These are phyloP conservation scores for Diceros bicornis DNA, from an alignment of 2,797 vertebrate species.

Conservation along the genomic window DNA sequence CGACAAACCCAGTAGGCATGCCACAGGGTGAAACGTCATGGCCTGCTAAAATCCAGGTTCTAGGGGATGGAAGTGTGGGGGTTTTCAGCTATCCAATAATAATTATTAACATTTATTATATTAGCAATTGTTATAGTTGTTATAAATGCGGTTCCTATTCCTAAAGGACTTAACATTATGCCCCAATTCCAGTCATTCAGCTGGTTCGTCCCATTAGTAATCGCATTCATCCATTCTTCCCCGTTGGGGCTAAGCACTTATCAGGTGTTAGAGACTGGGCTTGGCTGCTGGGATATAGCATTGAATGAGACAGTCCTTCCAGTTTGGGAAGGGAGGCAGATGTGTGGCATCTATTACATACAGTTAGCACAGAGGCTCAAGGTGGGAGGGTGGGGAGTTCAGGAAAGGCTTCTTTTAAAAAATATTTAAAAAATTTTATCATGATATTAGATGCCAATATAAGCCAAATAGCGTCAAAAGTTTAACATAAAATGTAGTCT, in stretches of 20 bases:
- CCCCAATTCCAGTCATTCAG: not conserved
- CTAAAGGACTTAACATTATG: constrained; percentile 32
- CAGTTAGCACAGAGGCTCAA: not conserved
- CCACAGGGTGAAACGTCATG: not conserved
- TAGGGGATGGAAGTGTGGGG: not conserved
- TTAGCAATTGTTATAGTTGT: not conserved
- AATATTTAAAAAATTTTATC: not conserved
- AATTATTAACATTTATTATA: not conserved
- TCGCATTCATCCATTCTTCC: not conserved
- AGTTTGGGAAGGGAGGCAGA: not conserved
- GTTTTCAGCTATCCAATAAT: not conserved
- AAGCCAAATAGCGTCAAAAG: not conserved
- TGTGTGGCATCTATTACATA: not conserved
- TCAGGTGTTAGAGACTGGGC: not conserved
- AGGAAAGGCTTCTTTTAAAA: not conserved
- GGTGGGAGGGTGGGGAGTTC: not conserved
- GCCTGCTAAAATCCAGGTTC: not conserved
- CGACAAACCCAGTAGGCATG: not conserved
- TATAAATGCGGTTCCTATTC: constrained; percentile 2
- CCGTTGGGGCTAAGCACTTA: not conserved
- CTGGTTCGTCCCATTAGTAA: not conserved
- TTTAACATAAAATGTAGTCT: not conserved
- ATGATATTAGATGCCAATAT: not conserved
- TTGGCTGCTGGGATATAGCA: not conserved
- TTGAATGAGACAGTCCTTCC: not conserved